phyloP scores from a whole-genome alignment of 2,888 invertebrate genomes.

The Ophonus ardosiacus region DNA sequence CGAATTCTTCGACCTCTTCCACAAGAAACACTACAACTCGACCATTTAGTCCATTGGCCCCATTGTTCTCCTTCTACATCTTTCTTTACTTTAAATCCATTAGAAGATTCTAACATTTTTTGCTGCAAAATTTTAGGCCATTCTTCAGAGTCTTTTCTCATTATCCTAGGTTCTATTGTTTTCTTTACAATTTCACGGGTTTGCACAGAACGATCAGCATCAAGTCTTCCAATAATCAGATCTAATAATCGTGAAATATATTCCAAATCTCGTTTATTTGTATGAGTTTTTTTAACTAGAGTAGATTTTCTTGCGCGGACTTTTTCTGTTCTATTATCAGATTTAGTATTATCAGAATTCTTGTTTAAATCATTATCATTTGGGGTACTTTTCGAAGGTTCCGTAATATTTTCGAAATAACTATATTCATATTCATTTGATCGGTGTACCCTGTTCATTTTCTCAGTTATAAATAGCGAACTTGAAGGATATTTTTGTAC shows the following conservation, averaged over 20 bases:
- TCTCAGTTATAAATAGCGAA: constrained; percentile 47
- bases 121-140: neutral
- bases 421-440: neutral
- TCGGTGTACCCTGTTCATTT: constrained; percentile 8
- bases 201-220: neutral
- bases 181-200: neutral
- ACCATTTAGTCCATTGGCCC: constrained; percentile 80
- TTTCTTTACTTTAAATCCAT: neutral
- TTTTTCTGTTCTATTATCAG: neutral
- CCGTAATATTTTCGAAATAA: constrained; percentile 28
- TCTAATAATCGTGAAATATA: constrained; percentile 50
- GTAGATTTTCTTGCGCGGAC: neutral
- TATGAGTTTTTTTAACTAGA: neutral
- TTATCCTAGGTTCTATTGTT: neutral
- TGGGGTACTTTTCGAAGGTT: neutral
- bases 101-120: neutral
- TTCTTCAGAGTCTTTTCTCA: neutral
- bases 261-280: neutral
- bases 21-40: constrained; percentile 81
- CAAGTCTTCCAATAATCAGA: constrained; percentile 24
- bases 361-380: neutral
- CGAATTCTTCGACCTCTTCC: constrained; percentile 80
- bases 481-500: neutral
- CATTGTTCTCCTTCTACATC: constrained; percentile 68
- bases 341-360: neutral